Evolutionary conservation across 2,797 vertebrate species (phyloP).

Genomic region (Basileuterus tristriatus): DNA sequence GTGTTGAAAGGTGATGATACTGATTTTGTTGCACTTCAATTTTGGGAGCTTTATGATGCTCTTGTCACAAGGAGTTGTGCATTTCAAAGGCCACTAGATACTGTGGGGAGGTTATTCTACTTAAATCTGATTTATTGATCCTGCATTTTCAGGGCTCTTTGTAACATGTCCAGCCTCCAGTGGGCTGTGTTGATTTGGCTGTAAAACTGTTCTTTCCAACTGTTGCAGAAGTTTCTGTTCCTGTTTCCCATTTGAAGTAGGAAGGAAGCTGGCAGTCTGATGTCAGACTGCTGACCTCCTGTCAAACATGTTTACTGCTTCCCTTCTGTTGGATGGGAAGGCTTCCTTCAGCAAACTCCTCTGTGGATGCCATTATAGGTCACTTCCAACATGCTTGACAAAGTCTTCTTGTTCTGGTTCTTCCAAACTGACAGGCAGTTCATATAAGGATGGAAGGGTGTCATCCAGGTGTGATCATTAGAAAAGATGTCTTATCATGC

Average conservation of each 20-base stretch:
- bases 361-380: rapidly evolving
- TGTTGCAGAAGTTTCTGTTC: constrained; percentile 47
- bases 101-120: not conserved
- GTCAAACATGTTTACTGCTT: not conserved
- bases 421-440: not conserved
- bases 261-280: not conserved
- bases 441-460: not conserved
- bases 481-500: not conserved
- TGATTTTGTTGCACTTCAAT: not conserved
- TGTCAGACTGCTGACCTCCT: not conserved
- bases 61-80: not conserved
- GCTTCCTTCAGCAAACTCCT: not conserved
- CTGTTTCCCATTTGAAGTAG: not conserved
- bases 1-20: not conserved
- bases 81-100: not conserved
- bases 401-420: not conserved
- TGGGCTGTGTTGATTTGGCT: not conserved
- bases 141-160: rapidly evolving
- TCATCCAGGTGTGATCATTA: too few species aligned
- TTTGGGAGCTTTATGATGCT: not conserved
- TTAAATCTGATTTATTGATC: not conserved
- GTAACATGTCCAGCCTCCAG: not conserved
- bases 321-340: not conserved
- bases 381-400: rapidly evolving
- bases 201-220: not conserved